Percentiles rank a stretch among this genome's conserved stretches.
These are phyloP conservation scores for silkworm (Bombyx mori) DNA, from an alignment of 1,140 invertebrate genomes.

Conservation along the genomic window DNA sequence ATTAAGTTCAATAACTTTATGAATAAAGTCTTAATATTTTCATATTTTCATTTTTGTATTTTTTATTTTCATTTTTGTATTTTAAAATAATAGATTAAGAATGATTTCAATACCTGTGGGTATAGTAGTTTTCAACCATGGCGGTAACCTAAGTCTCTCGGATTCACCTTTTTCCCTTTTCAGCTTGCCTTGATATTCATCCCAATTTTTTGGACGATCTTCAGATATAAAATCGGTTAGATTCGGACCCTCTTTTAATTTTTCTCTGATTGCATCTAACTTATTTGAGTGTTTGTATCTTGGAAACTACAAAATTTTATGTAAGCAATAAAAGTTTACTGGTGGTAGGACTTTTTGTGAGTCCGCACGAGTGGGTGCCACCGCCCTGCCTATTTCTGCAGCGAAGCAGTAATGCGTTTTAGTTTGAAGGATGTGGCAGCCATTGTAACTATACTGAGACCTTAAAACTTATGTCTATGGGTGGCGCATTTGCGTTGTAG, in stretches of 20 bases:
- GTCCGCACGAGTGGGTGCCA: too few species aligned
- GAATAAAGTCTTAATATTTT: too few species aligned
- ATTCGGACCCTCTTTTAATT: slow-evolving; percentile 74
- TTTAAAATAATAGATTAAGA: slow-evolving; percentile 50
- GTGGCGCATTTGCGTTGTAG: too few species aligned
- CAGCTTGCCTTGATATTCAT: slow-evolving; percentile 85
- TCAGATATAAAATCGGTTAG: slow-evolving; percentile 77
- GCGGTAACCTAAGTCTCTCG: slow-evolving; percentile 88
- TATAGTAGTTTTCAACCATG: slow-evolving; percentile 97
- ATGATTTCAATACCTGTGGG: slow-evolving; percentile 78
- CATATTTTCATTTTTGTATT: slow-evolving; percentile 79
- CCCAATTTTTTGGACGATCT: slow-evolving; percentile 73
- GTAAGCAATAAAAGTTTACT: too few species aligned
- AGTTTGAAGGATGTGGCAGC: too few species aligned
- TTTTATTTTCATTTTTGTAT: slow-evolving; percentile 87
- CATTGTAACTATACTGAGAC: too few species aligned
- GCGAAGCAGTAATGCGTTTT: too few species aligned
- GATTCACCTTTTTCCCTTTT: slow-evolving; percentile 87
- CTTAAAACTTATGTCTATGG: too few species aligned
- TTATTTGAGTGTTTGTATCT: slow-evolving; percentile 52
- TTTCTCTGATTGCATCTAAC: slow-evolving; percentile 72
- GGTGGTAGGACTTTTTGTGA: too few species aligned
- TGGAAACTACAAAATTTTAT: slow-evolving; percentile 23
- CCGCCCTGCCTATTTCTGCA: too few species aligned
- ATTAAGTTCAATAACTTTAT: too few species aligned